Evolutionary conservation across 1,140 invertebrate species (phyloP), one percentile per base, ranked within the genome.

Genomic region (Bombus breviceps): DNA sequence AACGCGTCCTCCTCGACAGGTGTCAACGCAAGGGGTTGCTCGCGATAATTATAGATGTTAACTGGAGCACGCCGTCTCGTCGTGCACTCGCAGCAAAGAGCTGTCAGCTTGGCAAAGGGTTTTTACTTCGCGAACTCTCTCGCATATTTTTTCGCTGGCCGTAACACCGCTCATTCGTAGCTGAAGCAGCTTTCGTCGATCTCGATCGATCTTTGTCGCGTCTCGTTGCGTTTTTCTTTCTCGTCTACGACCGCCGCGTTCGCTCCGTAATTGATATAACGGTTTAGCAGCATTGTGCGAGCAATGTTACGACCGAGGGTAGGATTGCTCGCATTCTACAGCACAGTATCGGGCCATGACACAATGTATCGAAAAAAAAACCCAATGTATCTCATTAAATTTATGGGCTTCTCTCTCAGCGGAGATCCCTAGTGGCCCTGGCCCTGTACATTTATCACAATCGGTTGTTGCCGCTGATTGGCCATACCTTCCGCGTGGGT

Each of bases 391-490:
- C 41, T 75, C 28, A 77, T 68, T 75, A 80, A 80, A 90, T 90
- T 90, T 90, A 90, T 88, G 43, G 71, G 47, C 62, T 85, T 80
- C 75, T 32, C 32, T 10, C 8, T 12, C 41, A 34, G 2, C 12
- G 37, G 37, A 80, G 82, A 89, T 75, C 89, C 57, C 66, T 81
- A 74, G 10, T 59, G 71, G n/a, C 76, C 68, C 66, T 28, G 77
- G 47, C 28, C 71, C 81, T 72, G 59, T 69, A 57, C 76, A 88
- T 87, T 87, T 80, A 89, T 90, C 82, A 83, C 86, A 80, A 90
- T 90, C 82, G 53, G n/a, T 72, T 43, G 64, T 59, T 34, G 69
- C 77, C 25, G 47, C 43, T 72, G 88, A 89, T 87, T 87, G 86
- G 85, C 22, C 73, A 18, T 12, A 22, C 18, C 47, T 28, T 41